Conservation (phyloP, 2,797 vertebrate genomes). For the Dendrocincla fuliginosa region DNA sequence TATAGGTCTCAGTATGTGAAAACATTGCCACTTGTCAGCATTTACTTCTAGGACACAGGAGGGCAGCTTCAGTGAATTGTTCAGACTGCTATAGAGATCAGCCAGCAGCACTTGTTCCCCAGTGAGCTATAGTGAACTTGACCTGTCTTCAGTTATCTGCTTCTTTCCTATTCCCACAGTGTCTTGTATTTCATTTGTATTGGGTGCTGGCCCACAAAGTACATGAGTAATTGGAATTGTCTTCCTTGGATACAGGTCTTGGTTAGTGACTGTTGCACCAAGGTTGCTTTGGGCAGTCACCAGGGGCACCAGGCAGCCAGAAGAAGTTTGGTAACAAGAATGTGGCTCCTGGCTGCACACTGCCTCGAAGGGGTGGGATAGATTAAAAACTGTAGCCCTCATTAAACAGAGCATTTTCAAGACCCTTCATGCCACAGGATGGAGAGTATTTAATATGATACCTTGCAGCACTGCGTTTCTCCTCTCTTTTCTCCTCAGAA, state of each 20-base stretch:
- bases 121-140: not conserved
- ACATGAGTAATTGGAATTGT: not conserved
- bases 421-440: not conserved
- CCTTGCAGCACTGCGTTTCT: slow-evolving; percentile 46
- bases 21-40: not conserved
- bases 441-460: not conserved
- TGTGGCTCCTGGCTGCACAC: not conserved
- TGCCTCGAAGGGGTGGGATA: not conserved
- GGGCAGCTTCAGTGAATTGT: not conserved
- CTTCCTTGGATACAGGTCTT: not conserved
- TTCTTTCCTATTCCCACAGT: not conserved
- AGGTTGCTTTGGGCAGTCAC: not conserved
- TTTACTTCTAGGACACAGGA: not conserved
- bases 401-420: not conserved
- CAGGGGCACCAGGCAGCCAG: not conserved
- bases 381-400: not conserved
- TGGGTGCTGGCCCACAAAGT: not conserved
- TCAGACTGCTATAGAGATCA: not conserved
- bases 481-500: slow-evolving; percentile 83
- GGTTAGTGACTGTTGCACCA: not conserved
- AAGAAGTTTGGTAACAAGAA: not conserved
- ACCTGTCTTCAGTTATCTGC: not conserved
- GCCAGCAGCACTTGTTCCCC: not conserved
- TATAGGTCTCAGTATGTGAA: not conserved
- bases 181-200: not conserved